phyloP scores from a whole-genome alignment of 2,113 vertebrate species.

The Argyrosomus japonicus region DNA sequence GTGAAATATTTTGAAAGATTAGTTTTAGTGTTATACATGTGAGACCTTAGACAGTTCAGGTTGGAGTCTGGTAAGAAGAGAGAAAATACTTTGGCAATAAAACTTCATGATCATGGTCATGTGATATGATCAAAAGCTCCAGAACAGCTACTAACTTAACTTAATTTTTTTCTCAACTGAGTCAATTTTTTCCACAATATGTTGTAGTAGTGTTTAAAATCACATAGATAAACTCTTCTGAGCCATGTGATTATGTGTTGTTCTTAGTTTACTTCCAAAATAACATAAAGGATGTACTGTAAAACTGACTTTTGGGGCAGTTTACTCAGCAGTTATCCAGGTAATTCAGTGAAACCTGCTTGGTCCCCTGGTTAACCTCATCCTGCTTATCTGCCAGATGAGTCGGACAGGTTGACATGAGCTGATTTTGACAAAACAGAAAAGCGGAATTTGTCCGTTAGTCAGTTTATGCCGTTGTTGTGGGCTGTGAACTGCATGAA shows the following conservation, averaged over 20 bases:
- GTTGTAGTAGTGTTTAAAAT: no score
- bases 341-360: background rate
- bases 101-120: no score
- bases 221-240: no score
- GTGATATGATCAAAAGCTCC: background rate
- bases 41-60: background rate
- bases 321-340: background rate
- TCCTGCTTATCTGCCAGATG: background rate
- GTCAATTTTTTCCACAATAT: no score
- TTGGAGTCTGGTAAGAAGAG: background rate
- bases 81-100: no score
- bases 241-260: no score
- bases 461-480: no score
- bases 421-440: slow-evolving; percentile 1
- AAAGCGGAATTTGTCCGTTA: background rate
- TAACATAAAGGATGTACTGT: background rate
- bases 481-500: background rate
- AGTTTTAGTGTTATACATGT: background rate
- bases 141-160: background rate
- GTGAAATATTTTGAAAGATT: no score
- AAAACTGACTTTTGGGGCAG: background rate
- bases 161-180: no score
- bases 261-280: no score
- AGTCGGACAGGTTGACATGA: background rate
- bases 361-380: background rate